These are phyloP conservation scores for Alligator mississippiensis DNA, from an alignment of 2,113 vertebrate genomes.

Conservation along the genomic window DNA sequence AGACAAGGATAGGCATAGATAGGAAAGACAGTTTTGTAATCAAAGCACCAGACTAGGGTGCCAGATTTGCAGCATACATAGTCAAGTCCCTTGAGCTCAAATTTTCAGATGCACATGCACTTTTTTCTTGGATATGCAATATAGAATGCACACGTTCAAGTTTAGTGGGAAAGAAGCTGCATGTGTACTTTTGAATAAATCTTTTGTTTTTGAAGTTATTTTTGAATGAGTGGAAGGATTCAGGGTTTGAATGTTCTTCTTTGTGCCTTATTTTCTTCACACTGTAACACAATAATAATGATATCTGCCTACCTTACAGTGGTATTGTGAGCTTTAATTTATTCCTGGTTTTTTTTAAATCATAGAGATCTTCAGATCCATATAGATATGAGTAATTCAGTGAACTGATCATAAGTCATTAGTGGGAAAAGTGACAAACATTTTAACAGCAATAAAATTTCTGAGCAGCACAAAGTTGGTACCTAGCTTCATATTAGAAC, in stretches of 20 bases:
- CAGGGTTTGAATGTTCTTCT: not conserved
- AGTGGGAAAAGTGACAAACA: not conserved
- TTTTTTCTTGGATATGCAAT: not conserved
- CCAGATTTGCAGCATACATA: not conserved
- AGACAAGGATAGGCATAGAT: not conserved
- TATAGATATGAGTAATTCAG: accelerated
- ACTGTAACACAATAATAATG: not conserved
- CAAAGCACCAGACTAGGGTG: not conserved
- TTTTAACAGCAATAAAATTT: not conserved
- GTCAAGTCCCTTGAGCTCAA: not conserved
- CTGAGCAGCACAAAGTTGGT: not conserved
- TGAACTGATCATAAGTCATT: not conserved
- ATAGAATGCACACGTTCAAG: accelerated
- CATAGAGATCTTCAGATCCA: not conserved
- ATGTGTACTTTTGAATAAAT: not conserved
- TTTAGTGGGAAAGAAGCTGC: not conserved
- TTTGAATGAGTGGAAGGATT: not conserved
- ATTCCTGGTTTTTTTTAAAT: not conserved
- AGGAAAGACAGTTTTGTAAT: not conserved
- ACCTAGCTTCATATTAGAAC: not conserved
- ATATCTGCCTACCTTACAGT: accelerated
- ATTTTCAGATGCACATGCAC: not conserved
- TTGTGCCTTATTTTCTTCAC: not conserved
- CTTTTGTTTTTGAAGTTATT: not conserved
- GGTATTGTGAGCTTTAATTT: not conserved